Conservation (phyloP, 92 coral and sea anemone species). For the Zoanthus sociatus region DNA sequence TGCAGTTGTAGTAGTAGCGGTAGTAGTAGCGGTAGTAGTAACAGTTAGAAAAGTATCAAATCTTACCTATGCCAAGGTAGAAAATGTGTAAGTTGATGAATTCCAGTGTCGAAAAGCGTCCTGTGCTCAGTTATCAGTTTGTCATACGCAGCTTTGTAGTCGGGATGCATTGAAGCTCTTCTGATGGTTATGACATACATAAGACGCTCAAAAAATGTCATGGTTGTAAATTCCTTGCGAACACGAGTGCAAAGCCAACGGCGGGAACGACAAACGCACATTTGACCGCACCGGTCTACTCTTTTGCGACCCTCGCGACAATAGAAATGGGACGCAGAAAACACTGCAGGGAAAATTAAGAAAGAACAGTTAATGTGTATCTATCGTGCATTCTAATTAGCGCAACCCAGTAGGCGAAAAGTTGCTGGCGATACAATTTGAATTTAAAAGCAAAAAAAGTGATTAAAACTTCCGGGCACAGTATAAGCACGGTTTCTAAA, state of each 20-base stretch:
- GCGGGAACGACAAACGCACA: conserved; percentile 29
- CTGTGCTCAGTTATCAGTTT: conserved; percentile 31
- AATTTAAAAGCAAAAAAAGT: too few species aligned
- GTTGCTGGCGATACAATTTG: too few species aligned
- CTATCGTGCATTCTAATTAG: too few species aligned
- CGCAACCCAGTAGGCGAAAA: too few species aligned
- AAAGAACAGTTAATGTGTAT: not conserved
- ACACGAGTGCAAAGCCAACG: conserved; percentile 60
- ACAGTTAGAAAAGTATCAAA: too few species aligned
- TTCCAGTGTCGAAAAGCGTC: conserved; percentile 16
- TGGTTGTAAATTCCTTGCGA: conserved; percentile 63
- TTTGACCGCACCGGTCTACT: not conserved
- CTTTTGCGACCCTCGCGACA: too few species aligned
- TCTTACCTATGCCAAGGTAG: conserved; percentile 58
- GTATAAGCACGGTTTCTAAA: too few species aligned
- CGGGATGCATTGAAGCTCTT: conserved; percentile 55
- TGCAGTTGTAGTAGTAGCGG: too few species aligned
- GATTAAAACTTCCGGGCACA: too few species aligned
- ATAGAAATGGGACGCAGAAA: too few species aligned
- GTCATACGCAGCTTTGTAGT: conserved; percentile 35
- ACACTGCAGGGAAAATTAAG: not conserved
- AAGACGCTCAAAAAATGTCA: not conserved
- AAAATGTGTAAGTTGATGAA: conserved; percentile 36
- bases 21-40: too few species aligned
- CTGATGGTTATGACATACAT: not conserved